Evolutionary conservation across 2,888 invertebrate species (phyloP).

Genomic region (Linyphia triangularis): DNA sequence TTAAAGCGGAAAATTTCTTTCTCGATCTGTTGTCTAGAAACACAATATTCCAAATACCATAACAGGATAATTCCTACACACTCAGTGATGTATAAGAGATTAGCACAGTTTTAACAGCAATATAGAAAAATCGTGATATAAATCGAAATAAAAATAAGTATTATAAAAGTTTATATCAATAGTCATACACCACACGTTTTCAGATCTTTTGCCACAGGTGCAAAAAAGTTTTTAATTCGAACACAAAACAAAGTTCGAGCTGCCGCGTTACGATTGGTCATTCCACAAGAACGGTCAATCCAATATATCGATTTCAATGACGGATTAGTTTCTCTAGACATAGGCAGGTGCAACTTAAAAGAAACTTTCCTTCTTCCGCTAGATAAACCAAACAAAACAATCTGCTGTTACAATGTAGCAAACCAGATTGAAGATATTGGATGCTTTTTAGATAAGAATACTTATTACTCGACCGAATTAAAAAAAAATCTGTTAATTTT

Average conservation of each 20-base stretch:
- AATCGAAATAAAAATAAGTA: too few relatives aligned
- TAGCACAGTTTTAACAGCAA: too few relatives aligned
- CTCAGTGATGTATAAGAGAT: too few relatives aligned
- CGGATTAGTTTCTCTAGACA: constrained; percentile 43
- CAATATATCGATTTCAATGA: constrained; percentile 63
- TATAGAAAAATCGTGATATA: too few relatives aligned
- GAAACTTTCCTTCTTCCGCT: not conserved
- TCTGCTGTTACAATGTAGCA: not conserved
- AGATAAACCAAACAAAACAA: not conserved
- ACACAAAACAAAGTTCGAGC: constrained; percentile 14
- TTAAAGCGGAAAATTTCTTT: too few relatives aligned
- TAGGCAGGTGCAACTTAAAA: constrained; percentile 34
- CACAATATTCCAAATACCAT: too few relatives aligned
- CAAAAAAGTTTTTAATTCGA: constrained; percentile 34
- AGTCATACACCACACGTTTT: not conserved
- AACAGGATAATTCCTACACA: too few relatives aligned
- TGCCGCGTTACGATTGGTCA: constrained; percentile 47
- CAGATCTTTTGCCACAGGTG: not conserved
- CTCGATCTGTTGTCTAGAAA: too few relatives aligned
- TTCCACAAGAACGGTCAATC: constrained; percentile 56
- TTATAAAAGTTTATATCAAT: not conserved
- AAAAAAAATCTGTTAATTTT: too few relatives aligned
- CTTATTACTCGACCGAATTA: too few relatives aligned
- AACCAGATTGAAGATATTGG: constrained; percentile 2
- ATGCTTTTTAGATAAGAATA: too few relatives aligned